Conservation (phyloP, 2,113 vertebrate genomes). For the Hirundichthys speculiger region DNA sequence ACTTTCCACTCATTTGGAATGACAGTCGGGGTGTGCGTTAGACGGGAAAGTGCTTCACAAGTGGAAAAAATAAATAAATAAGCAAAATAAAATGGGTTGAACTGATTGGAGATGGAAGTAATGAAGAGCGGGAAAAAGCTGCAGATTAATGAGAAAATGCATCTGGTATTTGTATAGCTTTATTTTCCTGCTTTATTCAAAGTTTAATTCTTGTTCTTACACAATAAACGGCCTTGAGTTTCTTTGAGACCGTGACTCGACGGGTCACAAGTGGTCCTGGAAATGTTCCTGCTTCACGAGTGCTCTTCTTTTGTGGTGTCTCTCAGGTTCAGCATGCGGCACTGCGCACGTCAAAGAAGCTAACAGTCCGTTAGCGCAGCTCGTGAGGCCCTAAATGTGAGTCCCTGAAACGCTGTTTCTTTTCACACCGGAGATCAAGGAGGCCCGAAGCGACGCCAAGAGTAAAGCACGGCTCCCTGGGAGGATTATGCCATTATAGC, state of each 20-base stretch:
- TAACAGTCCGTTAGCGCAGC: conserved; percentile 36
- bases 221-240: background rate
- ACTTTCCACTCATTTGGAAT: conserved; percentile 3
- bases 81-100: no score
- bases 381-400: conserved; percentile 54
- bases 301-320: conserved; percentile 15
- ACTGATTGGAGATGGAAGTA: no score
- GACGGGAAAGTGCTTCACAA: background rate
- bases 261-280: conserved; percentile 7
- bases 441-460: conserved; percentile 21
- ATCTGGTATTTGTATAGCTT: background rate
- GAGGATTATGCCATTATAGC: conserved; percentile 74
- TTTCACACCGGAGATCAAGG: conserved; percentile 28
- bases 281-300: conserved; percentile 9
- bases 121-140: no score
- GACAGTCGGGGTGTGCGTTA: background rate
- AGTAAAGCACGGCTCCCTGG: conserved; percentile 29
- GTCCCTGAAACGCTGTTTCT: conserved; percentile 5
- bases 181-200: background rate
- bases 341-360: conserved; percentile 44
- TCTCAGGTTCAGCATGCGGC: conserved; percentile 74
- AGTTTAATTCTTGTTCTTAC: background rate
- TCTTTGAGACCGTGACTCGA: background rate
- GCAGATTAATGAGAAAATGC: background rate
- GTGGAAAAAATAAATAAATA: no score